Evolutionary conservation across 2,797 vertebrate species (phyloP).

Genomic region (Acanthurus tractus): DNA sequence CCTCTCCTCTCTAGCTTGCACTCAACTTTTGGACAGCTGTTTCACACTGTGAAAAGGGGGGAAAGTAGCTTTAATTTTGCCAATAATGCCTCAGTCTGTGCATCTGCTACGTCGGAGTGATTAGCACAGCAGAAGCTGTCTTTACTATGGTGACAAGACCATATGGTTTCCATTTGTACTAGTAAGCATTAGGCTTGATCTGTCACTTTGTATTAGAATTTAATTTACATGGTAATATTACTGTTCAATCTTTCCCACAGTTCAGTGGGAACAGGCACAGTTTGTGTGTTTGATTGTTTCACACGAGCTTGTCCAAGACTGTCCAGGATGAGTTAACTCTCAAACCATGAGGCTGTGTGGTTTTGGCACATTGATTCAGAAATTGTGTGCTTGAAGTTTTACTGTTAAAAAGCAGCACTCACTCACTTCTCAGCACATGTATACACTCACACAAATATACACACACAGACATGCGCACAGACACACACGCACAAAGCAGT

Average conservation of each 20-base stretch:
- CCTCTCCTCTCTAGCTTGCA: constrained; percentile 22
- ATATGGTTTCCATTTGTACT: constrained; percentile 73
- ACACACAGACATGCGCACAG: constrained; percentile 18
- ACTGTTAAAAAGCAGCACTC: not conserved
- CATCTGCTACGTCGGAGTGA: constrained; percentile 74
- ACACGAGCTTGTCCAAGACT: not conserved
- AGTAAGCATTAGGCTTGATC: constrained; percentile 61
- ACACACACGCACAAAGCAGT: constrained; percentile 29
- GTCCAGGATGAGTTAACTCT: not conserved
- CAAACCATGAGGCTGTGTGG: not conserved
- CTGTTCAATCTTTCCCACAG: constrained; percentile 40
- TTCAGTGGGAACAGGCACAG: not conserved
- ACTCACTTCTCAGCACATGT: not conserved
- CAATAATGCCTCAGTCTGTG: constrained; percentile 72
- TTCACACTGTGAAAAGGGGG: constrained; percentile 62
- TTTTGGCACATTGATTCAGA: constrained; percentile 13
- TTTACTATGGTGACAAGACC: constrained; percentile 69
- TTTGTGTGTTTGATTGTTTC: constrained; percentile 8
- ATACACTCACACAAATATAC: not conserved
- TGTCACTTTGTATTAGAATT: constrained; percentile 63
- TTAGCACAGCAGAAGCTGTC: constrained; percentile 72
- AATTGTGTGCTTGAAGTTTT: constrained; percentile 13
- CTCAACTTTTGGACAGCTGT: constrained; percentile 72
- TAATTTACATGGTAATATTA: constrained; percentile 54
- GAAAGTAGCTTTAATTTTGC: constrained; percentile 67